Evolutionary conservation across 2,888 invertebrate species (phyloP).

Genomic region (Arctia plantaginis): DNA sequence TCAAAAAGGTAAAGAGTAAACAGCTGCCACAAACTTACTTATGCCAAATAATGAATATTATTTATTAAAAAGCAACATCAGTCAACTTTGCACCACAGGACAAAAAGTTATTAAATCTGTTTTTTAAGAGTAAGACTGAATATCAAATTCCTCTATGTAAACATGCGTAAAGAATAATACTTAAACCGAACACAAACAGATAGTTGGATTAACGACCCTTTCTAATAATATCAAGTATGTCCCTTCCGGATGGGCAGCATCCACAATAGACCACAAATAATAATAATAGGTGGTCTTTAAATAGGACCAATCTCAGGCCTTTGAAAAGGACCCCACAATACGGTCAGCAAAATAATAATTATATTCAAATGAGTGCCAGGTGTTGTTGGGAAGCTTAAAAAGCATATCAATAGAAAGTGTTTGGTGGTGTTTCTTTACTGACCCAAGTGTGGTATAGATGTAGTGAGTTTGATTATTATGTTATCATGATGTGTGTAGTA

Average conservation of each 20-base stretch:
- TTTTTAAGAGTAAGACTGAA: no score
- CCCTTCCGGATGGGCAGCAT: conserved; percentile 23
- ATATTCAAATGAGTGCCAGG: conserved; percentile 69
- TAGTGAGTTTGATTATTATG: background rate
- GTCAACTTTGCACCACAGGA: no score
- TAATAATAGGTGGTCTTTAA: conserved; percentile 35
- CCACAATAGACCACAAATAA: conserved; percentile 29
- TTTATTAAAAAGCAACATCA: no score
- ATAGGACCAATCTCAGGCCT: conserved; percentile 28
- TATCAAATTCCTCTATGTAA: background rate
- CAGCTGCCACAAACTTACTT: no score
- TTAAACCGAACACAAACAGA: conserved; percentile 9
- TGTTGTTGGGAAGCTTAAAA: conserved; percentile 61
- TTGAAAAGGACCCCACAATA: conserved; percentile 40
- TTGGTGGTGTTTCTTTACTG: conserved; percentile 60
- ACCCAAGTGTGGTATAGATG: conserved; percentile 54
- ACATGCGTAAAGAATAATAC: background rate
- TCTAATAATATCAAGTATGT: conserved; percentile 3
- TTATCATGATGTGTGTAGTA: no score
- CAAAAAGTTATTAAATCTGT: no score
- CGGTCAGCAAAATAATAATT: conserved; percentile 58
- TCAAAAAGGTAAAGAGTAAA: no score
- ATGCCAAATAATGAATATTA: no score
- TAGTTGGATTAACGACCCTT: conserved; percentile 19
- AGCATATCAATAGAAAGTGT: conserved; percentile 56